Conservation (phyloP, 2,888 invertebrate genomes). For the Leptarthrus brevirostris region DNA sequence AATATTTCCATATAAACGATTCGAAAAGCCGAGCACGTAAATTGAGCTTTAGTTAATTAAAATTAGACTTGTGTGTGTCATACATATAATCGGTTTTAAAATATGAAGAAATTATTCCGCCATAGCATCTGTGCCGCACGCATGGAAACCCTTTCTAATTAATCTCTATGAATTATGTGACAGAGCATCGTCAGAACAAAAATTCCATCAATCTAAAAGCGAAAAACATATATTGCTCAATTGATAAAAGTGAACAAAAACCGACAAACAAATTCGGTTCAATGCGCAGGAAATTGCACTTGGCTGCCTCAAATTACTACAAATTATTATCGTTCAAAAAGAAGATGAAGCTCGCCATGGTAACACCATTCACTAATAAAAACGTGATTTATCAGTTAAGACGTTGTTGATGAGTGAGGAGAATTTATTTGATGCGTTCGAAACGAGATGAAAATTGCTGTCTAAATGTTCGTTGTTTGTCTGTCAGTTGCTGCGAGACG, state of each 20-base stretch:
- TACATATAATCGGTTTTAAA: too few species aligned
- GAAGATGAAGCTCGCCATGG: constrained; percentile 1
- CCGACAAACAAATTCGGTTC: not conserved
- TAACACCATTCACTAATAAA: constrained; percentile 26
- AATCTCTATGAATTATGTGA: too few species aligned
- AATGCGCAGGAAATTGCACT: constrained; percentile 27
- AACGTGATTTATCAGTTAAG: constrained; percentile 34
- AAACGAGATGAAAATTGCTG: not conserved
- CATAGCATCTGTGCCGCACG: too few species aligned
- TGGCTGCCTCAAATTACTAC: constrained; percentile 28
- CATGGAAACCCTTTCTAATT: too few species aligned
- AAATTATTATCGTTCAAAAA: constrained; percentile 28
- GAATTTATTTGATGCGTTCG: constrained; percentile 22
- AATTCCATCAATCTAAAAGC: constrained; percentile 5
- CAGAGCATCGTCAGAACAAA: not conserved
- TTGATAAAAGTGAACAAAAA: constrained; percentile 1
- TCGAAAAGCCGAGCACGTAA: too few species aligned
- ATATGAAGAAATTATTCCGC: too few species aligned
- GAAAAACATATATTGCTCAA: not conserved
- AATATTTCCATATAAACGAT: too few species aligned
- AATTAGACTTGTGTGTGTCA: too few species aligned
- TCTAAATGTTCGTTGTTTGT: constrained; percentile 1
- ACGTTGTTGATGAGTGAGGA: not conserved
- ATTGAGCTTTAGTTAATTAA: too few species aligned
- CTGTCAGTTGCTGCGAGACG: not conserved